Evolutionary conservation across 2,113 vertebrate genomes (phyloP), one percentile per base, ranked within the genome.

Genomic region (Pycnonotus jocosus): DNA sequence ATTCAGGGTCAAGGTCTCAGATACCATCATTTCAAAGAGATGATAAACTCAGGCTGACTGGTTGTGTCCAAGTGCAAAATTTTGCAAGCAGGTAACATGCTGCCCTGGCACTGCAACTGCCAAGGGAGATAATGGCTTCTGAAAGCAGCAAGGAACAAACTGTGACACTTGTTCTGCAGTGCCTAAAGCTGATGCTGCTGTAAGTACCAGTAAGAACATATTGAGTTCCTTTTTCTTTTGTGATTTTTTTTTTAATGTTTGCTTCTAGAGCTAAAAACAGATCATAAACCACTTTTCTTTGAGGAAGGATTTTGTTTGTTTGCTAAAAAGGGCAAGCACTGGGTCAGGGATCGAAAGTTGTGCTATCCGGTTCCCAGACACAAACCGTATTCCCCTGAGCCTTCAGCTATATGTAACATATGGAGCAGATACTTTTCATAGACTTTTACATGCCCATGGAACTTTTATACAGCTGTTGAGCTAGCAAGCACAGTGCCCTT

Each of bases 331-430:
- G 94, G 80, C 96, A 97, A 48, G 65, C 62, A 54, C 12, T 22
- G 60, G 96, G 96, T 95, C 94, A 95, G 47, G 68, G 82, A 71
- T 47, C 45, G 33, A 92, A 93, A 83, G 50, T 25, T 93, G 58
- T 18, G 35, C 86, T 96, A 92, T 90, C 94, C 47, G 38, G 92
- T 97, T 96, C 96, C 88, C 95, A 97, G 94, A 88, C 82, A 86
- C 50, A 93, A 84, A 42, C 42, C 22, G 50, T 86, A 86, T 42
- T 95, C 88, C 88, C 95, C 25, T 0, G 82, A 93, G 94, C 35
- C 42, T 78, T 90, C 86, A 83, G 60, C 38, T 93, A 2, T 44
- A 80, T 28, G 38, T 15, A 93, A 92, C 79, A 86, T 85, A 92
- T 23, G 86, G 82, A 94, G 13, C 30, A 94, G 68, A 90, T 35